Conservation (phyloP, 2,113 vertebrate genomes). For the Lonchura striata region DNA sequence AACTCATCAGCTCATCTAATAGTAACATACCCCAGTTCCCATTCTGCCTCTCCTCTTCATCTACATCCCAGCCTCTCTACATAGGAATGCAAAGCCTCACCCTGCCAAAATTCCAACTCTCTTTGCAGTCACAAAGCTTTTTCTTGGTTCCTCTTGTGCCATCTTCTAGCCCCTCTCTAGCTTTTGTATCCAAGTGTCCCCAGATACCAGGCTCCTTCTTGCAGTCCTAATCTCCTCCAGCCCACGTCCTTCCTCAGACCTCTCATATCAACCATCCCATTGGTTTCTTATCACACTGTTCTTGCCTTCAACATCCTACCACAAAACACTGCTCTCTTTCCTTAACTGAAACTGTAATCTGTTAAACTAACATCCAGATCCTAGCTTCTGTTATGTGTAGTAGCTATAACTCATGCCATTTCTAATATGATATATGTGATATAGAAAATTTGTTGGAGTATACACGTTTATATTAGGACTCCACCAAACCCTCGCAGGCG, state of each 20-base stretch:
- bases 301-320: neutral
- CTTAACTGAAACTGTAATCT: neutral
- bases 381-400: too few species aligned
- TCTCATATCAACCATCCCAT: neutral
- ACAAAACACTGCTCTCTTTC: neutral
- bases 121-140: neutral
- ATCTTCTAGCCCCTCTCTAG: neutral
- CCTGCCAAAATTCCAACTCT: neutral
- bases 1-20: neutral
- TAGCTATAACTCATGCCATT: too few species aligned
- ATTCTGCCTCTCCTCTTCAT: neutral
- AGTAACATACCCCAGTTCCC: fast-evolving
- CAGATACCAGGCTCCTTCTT: neutral
- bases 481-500: too few species aligned
- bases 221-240: neutral
- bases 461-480: too few species aligned
- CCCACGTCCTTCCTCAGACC: neutral
- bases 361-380: neutral
- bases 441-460: too few species aligned
- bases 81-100: neutral
- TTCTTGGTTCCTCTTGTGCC: neutral
- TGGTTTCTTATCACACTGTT: neutral
- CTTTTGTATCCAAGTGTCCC: neutral
- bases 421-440: too few species aligned
- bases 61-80: neutral